Base-by-base conservation (phyloP, 92 coral and sea anemone species). In the Blastomussa wellsi region DNA sequence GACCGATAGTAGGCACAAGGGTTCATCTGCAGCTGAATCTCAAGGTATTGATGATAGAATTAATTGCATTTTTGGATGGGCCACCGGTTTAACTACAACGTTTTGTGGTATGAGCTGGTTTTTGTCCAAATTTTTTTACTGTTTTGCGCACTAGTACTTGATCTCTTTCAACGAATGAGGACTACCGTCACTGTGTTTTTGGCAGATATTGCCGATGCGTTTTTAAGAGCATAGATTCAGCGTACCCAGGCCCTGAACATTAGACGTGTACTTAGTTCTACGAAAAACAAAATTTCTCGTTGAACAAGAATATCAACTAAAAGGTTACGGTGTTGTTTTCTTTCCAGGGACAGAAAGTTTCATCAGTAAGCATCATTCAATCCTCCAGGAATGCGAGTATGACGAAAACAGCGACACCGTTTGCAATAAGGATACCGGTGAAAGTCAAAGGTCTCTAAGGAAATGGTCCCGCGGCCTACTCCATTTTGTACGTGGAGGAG, bases 391-490 rank as follows among this genome's bases (percentile, higher is more conserved):
- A 31, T 76, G 67, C 42, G 80, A 76, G 72, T 22, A 32, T 19
- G 70, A 62, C 37, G 70, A 37, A 39, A 35, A 37, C 16, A 37
- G 48, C 31, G 57, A 82, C 28, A 79, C 53, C 49, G 37, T 37
- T 31, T 86, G 86, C 64, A 86, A 86, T 44, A 86, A 86, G 38
- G 90, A 86, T 16, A 86, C 85, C 20, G 90, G 90, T 26, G 86
- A 86, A 79, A 79, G 36, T 29, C 90, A 86, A 69, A 86, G 72
- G 68, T 33, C 77, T 67, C 84, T 86, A 19, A 69, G 84, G 28
- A 86, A 86, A 68, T 86, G 90, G 90, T 86, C 90, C 11, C 60
- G 85, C 44, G 89, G 89, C n/a, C 84, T 86, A 32, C 81, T 86
- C 79, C 89, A 86, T 48, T 73, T 66, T 71, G 86, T 86, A 33